Evolutionary conservation across 2,888 invertebrate species (phyloP).

Genomic region (Acanthosepion lycidas): DNA sequence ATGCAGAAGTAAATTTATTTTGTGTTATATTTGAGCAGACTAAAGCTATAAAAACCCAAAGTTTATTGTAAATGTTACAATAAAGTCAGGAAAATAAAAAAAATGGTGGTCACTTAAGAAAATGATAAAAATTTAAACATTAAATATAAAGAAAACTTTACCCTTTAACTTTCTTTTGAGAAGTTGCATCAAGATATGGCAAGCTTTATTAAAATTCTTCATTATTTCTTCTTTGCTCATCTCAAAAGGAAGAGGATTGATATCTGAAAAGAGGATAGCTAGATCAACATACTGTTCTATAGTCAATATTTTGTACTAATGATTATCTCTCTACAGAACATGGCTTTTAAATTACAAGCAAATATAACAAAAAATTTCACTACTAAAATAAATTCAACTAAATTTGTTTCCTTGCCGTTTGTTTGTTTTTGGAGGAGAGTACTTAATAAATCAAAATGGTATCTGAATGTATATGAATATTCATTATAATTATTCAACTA

Average conservation of each 20-base stretch:
- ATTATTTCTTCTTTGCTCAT: conserved; percentile 66
- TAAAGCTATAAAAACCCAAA: too few relatives aligned
- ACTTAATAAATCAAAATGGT: too few relatives aligned
- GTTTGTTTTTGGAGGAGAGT: too few relatives aligned
- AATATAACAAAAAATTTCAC: too few relatives aligned
- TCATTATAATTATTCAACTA: too few relatives aligned
- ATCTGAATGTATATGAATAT: too few relatives aligned
- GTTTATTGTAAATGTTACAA: too few relatives aligned
- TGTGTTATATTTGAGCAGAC: too few relatives aligned
- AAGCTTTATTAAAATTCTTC: conserved; percentile 64
- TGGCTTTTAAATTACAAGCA: neutral
- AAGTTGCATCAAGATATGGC: conserved; percentile 47
- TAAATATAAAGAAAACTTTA: neutral
- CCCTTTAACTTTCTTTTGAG: neutral
- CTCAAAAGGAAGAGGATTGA: conserved; percentile 71
- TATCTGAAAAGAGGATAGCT: conserved; percentile 57
- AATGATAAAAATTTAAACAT: neutral
- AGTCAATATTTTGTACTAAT: neutral
- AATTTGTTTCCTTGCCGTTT: too few relatives aligned
- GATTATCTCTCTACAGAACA: neutral
- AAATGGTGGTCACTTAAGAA: neutral
- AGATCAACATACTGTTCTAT: neutral
- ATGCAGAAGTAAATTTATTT: too few relatives aligned
- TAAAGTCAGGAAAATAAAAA: neutral
- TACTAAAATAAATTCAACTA: too few relatives aligned